A percentile compares a stretch with the other conserved stretches of the same genome.
phyloP scores from a whole-genome alignment of 2,797 vertebrate species.

The Octomys mimax region DNA sequence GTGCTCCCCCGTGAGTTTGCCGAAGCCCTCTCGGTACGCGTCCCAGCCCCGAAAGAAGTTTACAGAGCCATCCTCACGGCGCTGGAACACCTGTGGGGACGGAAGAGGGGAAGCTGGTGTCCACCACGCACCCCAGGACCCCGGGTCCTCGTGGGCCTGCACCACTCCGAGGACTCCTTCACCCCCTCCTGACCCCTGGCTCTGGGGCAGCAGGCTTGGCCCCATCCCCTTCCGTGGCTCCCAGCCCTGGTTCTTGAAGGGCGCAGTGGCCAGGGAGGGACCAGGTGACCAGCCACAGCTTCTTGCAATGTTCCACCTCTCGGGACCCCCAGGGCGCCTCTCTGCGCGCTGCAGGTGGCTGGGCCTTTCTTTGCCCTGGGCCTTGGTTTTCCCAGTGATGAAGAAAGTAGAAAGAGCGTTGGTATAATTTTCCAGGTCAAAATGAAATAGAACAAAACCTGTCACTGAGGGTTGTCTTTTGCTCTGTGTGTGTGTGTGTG shows the following conservation, averaged over 20 bases:
- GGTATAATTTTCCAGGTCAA: background rate
- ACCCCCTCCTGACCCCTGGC: fast-evolving
- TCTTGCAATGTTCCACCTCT: background rate
- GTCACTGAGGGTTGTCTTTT: background rate
- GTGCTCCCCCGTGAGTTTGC: slow-evolving; percentile 97
- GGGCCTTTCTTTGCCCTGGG: background rate
- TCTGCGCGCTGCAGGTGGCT: fast-evolving
- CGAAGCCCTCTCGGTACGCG: slow-evolving; percentile 96
- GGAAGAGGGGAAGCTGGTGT: background rate
- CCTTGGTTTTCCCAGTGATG: background rate
- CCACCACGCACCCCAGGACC: fast-evolving
- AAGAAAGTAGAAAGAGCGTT: background rate
- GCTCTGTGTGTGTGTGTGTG: too few species aligned
- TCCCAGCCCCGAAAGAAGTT: slow-evolving; percentile 98
- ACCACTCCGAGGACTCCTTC: background rate
- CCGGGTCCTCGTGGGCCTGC: fast-evolving
- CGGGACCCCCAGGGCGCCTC: background rate
- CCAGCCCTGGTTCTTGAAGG: background rate
- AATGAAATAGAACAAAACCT: background rate
- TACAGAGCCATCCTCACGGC: slow-evolving; percentile 96
- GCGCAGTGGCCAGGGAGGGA: fast-evolving
- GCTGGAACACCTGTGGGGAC: slow-evolving; percentile 94
- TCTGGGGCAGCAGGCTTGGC: fast-evolving
- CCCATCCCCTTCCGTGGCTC: background rate
- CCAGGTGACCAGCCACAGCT: background rate